Base-by-base conservation (phyloP, 2,113 vertebrate genomes). In the Bostrychus sinensis region DNA sequence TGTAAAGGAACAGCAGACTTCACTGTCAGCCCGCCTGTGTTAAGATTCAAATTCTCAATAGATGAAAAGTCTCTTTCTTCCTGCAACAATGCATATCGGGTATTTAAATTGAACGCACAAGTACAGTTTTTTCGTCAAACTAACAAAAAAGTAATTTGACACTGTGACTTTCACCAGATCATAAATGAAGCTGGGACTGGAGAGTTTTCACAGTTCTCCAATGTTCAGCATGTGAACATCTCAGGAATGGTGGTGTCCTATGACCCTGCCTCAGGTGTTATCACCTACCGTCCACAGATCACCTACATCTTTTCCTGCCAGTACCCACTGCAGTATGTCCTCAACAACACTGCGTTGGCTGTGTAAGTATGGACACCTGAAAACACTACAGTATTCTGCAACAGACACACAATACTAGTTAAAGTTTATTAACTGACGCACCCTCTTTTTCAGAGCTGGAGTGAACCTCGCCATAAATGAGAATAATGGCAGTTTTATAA, bases 401-500 rank as follows among this genome's bases (percentile, higher is more conserved):
- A 25, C 45, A 48, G 45, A 25, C n/a, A n/a, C n/a, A n/a, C 11
- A 48, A 48, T 17, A 48, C 11, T 16, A 32, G n/a, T 7, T 6
- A 1, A 53, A 28, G 2, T 8, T n/a, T 2, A 53, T 17, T 30
- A 54, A 32, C 16, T 19, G 28, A 2, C 26, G 1, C 12, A 45
- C 1, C 13, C 2, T 26, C 53, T 53, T 1, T 32, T 61, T 39
- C 54, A 93, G 92, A 30, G 83, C 90, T 43, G 92, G 91, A 22
- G 85, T 88, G 61, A 91, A 60, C 39, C 14, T 92, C 2, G 89
- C 83, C 37, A 80, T 93, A 2, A 84, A 55, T 50, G 91, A 89
- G 78, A 91, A 88, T 34, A 92, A 91, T 17, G 91, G 91, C 0
- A 91, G 77, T 61, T 93, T 93, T 70, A 79, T 92, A 76, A 92